Evolutionary conservation across 2,888 invertebrate species (phyloP).

Genomic region (Syritta pipiens): DNA sequence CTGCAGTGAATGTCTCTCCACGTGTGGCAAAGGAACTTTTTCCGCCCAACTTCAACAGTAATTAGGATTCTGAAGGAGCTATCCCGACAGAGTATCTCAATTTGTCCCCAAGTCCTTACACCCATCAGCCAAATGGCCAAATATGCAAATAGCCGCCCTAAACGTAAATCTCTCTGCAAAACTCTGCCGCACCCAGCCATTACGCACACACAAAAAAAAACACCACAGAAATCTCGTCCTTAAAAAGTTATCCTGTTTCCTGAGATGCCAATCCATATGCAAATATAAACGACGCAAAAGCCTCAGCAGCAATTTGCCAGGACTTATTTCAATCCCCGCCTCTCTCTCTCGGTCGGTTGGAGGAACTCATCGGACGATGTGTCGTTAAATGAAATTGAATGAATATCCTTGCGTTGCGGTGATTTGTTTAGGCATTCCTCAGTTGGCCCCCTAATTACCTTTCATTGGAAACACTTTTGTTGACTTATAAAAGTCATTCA

Average conservation of each 20-base stretch:
- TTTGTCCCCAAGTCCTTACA: background rate
- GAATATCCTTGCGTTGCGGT: background rate
- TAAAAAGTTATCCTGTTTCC: conserved; percentile 18
- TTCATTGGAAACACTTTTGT: conserved; percentile 14
- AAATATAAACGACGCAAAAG: conserved; percentile 25
- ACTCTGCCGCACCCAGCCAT: background rate
- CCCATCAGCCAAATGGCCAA: conserved; percentile 40
- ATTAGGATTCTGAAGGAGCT: background rate
- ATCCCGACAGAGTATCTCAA: conserved; percentile 5
- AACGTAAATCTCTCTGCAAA: conserved; percentile 25
- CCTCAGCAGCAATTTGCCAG: conserved; percentile 25
- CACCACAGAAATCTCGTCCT: conserved; percentile 4
- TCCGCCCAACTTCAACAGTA: background rate
- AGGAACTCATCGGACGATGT: background rate
- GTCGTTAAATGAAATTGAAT: conserved; percentile 31
- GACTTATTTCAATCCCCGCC: conserved; percentile 32
- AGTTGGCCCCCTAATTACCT: conserved; percentile 12
- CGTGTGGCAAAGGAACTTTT: background rate
- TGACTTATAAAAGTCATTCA: conserved; percentile 15
- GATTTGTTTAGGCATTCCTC: background rate
- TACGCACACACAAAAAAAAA: background rate
- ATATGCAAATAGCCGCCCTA: conserved; percentile 30
- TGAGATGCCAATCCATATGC: conserved; percentile 45
- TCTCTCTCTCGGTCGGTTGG: conserved; percentile 3
- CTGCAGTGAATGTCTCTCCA: no score